Percentiles rank a stretch among this genome's conserved stretches.
These are phyloP conservation scores for Urocitellus parryii DNA, from an alignment of 2,113 vertebrate species.

Conservation along the genomic window DNA sequence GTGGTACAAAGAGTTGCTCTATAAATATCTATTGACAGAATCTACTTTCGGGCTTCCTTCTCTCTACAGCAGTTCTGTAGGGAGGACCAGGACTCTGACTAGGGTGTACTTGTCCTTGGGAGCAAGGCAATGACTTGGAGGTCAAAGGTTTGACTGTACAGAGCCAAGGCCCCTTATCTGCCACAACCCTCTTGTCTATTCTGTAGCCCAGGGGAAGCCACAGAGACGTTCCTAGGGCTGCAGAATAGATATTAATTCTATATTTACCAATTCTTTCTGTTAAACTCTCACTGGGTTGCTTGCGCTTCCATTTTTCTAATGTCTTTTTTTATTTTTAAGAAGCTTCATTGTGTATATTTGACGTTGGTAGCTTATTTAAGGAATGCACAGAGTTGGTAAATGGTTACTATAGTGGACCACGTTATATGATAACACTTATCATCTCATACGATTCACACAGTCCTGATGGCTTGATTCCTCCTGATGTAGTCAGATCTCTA, in stretches of 20 bases:
- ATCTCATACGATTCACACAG: neutral
- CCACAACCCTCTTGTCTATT: neutral
- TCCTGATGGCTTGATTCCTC: neutral
- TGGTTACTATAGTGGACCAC: neutral
- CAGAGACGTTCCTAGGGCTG: neutral
- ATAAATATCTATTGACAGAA: neutral
- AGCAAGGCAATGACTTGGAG: neutral
- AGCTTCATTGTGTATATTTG: neutral
- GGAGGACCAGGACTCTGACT: accelerated
- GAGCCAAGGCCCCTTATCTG: neutral
- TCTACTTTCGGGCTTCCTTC: neutral
- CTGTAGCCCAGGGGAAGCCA: neutral
- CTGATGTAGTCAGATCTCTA: neutral
- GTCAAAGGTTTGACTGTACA: neutral
- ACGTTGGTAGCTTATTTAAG: neutral
- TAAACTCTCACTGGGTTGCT: neutral
- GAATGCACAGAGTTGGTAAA: neutral
- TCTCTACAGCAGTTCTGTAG: neutral
- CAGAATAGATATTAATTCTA: too few relatives aligned
- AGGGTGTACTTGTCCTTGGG: neutral
- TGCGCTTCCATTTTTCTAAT: neutral
- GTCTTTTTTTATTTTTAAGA: neutral
- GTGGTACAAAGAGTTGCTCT: neutral
- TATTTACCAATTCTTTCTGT: neutral
- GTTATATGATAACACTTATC: neutral